Evolutionary conservation across 2,113 vertebrate genomes (phyloP), one percentile per base, ranked within the genome.

Genomic region (Octodon degus): DNA sequence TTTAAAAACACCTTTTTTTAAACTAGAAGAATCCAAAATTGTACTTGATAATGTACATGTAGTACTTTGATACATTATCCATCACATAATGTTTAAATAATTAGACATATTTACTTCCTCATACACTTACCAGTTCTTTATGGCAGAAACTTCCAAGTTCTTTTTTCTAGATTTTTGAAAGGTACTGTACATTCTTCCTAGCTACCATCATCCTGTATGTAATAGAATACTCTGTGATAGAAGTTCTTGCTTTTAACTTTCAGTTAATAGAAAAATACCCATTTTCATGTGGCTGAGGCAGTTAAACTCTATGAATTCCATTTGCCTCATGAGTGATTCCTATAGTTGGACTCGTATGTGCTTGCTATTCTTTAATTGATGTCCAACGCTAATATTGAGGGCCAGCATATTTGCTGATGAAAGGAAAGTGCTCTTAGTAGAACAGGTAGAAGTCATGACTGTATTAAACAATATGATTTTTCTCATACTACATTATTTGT

Each of bases 321-420:
- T 6, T 63, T 84, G 12, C n/a, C 13, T 79, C 13, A 16, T 90
- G 30, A 68, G 16, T 63, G 16, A 4, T 65, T 79, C 2, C 60
- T 60, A 58, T 5, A 27, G 1, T 92, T 40, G 12, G 63, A 87
- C 7, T 86, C 55, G 47, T 37, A 0, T 74, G 7, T 81, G 14
- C 24, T 96, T 92, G 60, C 55, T 55, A 92, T 68, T 93, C 68
- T 30, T 87, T 74, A 63, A 83, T 67, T 87, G 4, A 9, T 92
- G 37, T 16, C 83, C 86, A 74, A 84, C 93, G 16, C 62, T 86
- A 89, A 79, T 60, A 68, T n/a, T 11, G 47, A 58, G 24, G 10
- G 7, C 3, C 4, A 53, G 30, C 5, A 19, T 89, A 90, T 92
- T 96, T 95, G 53, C 47, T n/a, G 1, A 65, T 83, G 17, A 70